Evolutionary conservation across 2,113 vertebrate species (phyloP), one percentile per base, ranked within the genome.

Genomic region (Orcinus orca): DNA sequence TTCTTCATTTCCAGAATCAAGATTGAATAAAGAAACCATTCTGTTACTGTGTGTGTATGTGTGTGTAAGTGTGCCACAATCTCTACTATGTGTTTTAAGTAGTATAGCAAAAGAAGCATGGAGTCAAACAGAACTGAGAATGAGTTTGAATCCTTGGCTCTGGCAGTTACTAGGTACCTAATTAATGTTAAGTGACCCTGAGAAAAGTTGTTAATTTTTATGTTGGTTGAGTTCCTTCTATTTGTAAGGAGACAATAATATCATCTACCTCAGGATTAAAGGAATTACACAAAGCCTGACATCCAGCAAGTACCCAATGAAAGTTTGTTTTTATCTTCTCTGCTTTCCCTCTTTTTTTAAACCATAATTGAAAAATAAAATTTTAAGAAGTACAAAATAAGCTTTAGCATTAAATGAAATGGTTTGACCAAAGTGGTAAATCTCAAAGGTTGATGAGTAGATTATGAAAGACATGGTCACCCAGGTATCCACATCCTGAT

Each of bases 1-100:
- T 80, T 97, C 68, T 88, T 73, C 23, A n/a, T 79, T 97, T 94
- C 82, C 41, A 12, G 31, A 82, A 86, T 92, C 17, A 83, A 80
- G 29, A 79, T 18, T 29, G 5, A 86, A 62, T 80, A 70, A 83
- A 94, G 68, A 92, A 94, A 62, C 6, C 8, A 55, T 70, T 77
- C 50, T 77, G 20, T 87, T 21, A 60, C 36, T 67, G 17, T 44
- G 18, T 41, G 20, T 62, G 17, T 53, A 2, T 33, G 10, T 58
- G 53, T 88, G 20, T 58, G 3, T 63, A 62, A 41, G 23, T 67
- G 10, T 53, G n/a, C 67, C 38, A 58, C 67, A 94, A 62, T 74
- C 41, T 76, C 79, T 50, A 71, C 41, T 29, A 44, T 25, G 18
- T 67, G 53, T 82, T 70, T 62, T 38, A 90, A 83, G 86, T 47